A percentile compares a stretch with the other conserved stretches of the same genome.
These are phyloP conservation scores for Neoaliturus tenellus DNA, from an alignment of 2,888 invertebrate species.

Conservation along the genomic window DNA sequence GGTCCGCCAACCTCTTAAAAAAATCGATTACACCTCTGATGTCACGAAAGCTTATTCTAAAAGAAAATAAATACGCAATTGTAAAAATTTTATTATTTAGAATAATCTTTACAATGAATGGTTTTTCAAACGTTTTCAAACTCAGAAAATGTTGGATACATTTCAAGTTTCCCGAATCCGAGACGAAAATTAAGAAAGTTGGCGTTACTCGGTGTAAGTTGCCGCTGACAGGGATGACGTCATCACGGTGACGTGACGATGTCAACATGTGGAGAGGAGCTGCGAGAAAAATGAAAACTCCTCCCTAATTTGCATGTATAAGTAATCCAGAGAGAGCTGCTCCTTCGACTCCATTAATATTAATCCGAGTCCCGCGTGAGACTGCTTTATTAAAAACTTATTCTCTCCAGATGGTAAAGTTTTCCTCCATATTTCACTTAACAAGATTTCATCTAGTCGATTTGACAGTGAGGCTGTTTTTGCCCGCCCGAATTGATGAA, in stretches of 20 bases:
- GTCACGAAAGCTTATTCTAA: too few relatives aligned
- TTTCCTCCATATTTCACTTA: slow-evolving; percentile 56
- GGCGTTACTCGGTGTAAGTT: too few relatives aligned
- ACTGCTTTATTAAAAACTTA: slow-evolving; percentile 56
- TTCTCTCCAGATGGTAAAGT: slow-evolving; percentile 55
- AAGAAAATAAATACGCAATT: too few relatives aligned
- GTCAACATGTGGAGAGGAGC: slow-evolving; percentile 11
- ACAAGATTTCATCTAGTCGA: slow-evolving; percentile 55
- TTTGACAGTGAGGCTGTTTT: slow-evolving; percentile 46
- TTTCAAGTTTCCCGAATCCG: too few relatives aligned
- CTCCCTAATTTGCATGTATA: slow-evolving; percentile 55
- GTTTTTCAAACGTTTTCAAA: too few relatives aligned
- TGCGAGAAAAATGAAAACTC: slow-evolving; percentile 55
- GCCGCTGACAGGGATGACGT: not conserved
- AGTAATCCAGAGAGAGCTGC: slow-evolving; percentile 53
- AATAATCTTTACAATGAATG: too few relatives aligned
- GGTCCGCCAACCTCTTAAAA: too few relatives aligned
- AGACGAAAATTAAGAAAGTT: too few relatives aligned
- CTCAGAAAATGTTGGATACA: too few relatives aligned
- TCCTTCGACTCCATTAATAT: slow-evolving; percentile 55
- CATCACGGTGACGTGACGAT: not conserved
- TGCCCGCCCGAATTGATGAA: slow-evolving; percentile 36
- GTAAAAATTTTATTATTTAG: too few relatives aligned
- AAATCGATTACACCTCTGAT: too few relatives aligned
- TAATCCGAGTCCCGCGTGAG: slow-evolving; percentile 51